These are phyloP conservation scores for Pelvicachromis taeniatus DNA, from an alignment of 2,113 vertebrate genomes.

Conservation along the genomic window DNA sequence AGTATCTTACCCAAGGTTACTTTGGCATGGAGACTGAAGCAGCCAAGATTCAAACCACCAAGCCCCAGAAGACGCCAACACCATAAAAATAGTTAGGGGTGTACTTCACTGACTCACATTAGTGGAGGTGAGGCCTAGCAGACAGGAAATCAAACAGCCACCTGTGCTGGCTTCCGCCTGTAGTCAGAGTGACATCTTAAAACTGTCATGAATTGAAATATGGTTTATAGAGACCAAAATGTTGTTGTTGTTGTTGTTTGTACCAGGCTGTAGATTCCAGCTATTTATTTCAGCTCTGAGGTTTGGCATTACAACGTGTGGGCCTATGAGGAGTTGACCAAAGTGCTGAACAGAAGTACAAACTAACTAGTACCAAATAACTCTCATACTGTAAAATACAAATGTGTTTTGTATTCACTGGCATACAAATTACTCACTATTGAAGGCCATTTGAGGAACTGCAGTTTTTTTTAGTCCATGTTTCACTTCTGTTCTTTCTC, in stretches of 20 bases:
- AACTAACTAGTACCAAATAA: background rate
- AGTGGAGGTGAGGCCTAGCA: background rate
- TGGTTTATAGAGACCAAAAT: background rate
- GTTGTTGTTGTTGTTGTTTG: background rate
- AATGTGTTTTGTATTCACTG: background rate
- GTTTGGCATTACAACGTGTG: background rate
- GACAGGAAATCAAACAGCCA: background rate
- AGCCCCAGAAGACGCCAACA: rapidly evolving
- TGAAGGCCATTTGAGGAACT: background rate
- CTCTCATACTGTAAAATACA: background rate
- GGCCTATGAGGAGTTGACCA: background rate
- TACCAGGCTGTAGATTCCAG: background rate
- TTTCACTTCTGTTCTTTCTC: background rate
- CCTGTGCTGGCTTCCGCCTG: background rate
- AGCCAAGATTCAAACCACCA: background rate
- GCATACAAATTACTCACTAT: background rate
- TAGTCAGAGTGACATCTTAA: background rate
- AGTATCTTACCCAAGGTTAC: background rate
- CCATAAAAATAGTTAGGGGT: background rate
- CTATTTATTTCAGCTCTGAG: background rate
- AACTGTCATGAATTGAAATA: background rate
- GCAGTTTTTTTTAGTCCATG: background rate
- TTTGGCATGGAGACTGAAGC: background rate
- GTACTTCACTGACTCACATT: background rate
- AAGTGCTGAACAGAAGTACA: background rate